Conservation (phyloP, 2,797 vertebrate species). For the Rhinogobio ventralis region DNA sequence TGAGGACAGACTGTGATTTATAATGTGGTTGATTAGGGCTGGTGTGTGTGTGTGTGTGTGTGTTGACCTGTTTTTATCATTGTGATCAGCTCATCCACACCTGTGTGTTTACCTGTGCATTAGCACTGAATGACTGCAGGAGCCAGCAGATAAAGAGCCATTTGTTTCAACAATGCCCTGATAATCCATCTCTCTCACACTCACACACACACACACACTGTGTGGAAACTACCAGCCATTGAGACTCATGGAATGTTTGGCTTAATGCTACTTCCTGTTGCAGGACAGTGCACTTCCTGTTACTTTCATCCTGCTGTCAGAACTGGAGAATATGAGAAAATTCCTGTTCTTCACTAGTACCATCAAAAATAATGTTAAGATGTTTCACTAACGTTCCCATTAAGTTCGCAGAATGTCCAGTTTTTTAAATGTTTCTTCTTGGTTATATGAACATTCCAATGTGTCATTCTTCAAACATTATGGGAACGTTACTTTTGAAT, state of each 20-base stretch:
- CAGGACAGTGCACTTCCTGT: conserved; percentile 9
- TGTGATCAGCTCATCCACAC: not conserved
- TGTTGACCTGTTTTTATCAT: conserved; percentile 55
- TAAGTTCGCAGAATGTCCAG: no score
- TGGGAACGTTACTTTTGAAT: no score
- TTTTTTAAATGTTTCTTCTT: no score
- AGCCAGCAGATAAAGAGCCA: conserved; percentile 67
- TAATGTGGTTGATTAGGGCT: not conserved
- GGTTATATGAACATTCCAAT: no score
- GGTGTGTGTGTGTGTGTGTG: not conserved
- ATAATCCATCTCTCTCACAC: not conserved
- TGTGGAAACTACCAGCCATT: not conserved
- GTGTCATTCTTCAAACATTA: no score
- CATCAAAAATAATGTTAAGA: no score
- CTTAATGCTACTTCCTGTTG: conserved; percentile 4
- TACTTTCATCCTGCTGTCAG: no score
- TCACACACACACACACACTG: conserved; percentile 7
- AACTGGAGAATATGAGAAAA: not conserved
- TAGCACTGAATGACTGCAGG: conserved; percentile 77
- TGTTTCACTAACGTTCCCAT: no score
- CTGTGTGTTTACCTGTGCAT: conserved; percentile 8
- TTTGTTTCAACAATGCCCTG: conserved; percentile 8
- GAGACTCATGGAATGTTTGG: not conserved
- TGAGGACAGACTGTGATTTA: not conserved
- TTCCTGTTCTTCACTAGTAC: not conserved